phyloP scores from a whole-genome alignment of 1,140 invertebrate genomes.

The Druon quercuslanigerum region DNA sequence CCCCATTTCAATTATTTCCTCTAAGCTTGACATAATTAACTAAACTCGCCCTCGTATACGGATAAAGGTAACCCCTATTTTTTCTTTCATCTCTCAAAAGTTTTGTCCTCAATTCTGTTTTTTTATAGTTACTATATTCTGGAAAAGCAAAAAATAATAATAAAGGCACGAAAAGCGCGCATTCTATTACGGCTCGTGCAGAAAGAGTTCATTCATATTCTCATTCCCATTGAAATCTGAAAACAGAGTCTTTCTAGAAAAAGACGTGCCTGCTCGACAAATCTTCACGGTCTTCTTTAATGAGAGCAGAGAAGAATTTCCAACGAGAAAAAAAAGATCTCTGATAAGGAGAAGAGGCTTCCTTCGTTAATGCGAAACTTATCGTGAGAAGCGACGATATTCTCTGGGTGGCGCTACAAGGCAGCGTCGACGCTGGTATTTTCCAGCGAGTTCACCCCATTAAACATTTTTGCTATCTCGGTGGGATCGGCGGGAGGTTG shows the following conservation, averaged over 20 bases:
- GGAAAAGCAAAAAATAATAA: background rate
- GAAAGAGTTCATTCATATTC: background rate
- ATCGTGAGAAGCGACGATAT: slow-evolving; percentile 63
- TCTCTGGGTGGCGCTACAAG: slow-evolving; percentile 49
- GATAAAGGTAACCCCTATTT: no score
- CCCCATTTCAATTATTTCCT: no score
- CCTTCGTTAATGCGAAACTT: slow-evolving; percentile 66
- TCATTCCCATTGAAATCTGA: slow-evolving; percentile 40
- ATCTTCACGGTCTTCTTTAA: slow-evolving; percentile 31
- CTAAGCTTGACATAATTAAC: no score
- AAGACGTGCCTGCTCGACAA: slow-evolving; percentile 15
- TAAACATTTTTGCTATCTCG: slow-evolving; percentile 75
- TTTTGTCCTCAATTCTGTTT: background rate
- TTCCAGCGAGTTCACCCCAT: slow-evolving; percentile 75
- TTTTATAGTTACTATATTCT: background rate
- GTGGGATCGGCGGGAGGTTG: slow-evolving; percentile 67
- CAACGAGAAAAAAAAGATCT: slow-evolving; percentile 41
- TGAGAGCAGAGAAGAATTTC: slow-evolving; percentile 26
- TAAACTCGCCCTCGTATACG: no score
- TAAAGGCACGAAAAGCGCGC: background rate
- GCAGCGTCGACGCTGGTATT: slow-evolving; percentile 66
- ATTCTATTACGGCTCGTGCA: background rate
- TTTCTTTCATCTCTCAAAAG: background rate
- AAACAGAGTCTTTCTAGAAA: slow-evolving; percentile 26
- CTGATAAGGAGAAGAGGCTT: slow-evolving; percentile 52